A percentile compares a stretch with the other conserved stretches of the same genome.
These are phyloP conservation scores for Megamerina dolium DNA, from an alignment of 2,888 invertebrate genomes.

Conservation along the genomic window DNA sequence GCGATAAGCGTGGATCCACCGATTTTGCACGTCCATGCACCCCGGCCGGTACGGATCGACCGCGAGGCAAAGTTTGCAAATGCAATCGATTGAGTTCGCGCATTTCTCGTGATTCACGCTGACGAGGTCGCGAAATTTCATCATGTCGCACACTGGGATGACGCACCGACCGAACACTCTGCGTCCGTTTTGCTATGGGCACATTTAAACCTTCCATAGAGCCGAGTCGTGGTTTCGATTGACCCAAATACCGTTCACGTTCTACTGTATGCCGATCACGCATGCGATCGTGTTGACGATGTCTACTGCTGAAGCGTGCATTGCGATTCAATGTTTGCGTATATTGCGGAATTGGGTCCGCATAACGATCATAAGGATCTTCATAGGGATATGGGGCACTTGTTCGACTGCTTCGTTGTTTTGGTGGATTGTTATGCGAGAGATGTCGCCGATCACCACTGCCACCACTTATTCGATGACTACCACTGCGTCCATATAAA, in stretches of 20 bases:
- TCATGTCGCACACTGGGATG: constrained; percentile 28
- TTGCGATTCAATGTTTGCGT: constrained; percentile 35
- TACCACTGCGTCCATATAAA: constrained; percentile 25
- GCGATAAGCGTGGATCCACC: constrained; percentile 39
- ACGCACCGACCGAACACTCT: constrained; percentile 39
- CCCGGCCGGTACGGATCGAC: constrained; percentile 29
- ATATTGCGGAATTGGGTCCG: constrained; percentile 23
- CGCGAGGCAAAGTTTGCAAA: constrained; percentile 23
- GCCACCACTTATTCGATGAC: constrained; percentile 19
- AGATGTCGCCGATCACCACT: constrained; percentile 24
- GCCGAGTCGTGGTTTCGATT: constrained; percentile 37
- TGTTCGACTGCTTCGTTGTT: constrained; percentile 21
- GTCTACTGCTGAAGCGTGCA: constrained; percentile 39
- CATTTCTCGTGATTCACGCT: constrained; percentile 18
- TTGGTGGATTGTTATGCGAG: constrained; percentile 7
- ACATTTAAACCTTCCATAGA: constrained; percentile 37
- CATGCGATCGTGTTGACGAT: constrained; percentile 34
- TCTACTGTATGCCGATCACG: constrained; percentile 51
- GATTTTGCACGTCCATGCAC: constrained; percentile 37
- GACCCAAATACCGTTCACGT: constrained; percentile 49
- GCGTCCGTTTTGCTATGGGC: constrained; percentile 35
- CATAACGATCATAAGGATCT: constrained; percentile 22
- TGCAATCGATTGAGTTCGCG: constrained; percentile 38
- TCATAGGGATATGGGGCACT: constrained; percentile 30
- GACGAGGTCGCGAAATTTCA: constrained; percentile 18